These are phyloP conservation scores for Xylota segnis DNA, from an alignment of 2,888 invertebrate genomes.

Conservation along the genomic window DNA sequence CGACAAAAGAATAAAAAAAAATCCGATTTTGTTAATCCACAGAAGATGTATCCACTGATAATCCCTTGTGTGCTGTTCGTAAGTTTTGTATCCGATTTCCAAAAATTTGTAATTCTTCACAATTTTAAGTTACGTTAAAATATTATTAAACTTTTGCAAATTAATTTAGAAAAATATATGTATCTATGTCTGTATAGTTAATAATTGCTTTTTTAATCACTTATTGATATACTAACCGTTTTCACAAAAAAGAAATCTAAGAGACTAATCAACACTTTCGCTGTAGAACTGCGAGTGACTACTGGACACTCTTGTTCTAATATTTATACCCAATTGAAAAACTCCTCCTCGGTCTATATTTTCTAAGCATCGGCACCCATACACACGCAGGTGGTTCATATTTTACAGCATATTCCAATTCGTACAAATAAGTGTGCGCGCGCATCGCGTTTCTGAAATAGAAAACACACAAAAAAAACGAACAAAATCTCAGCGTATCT, in stretches of 20 bases:
- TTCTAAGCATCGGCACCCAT: constrained; percentile 72
- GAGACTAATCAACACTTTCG: constrained; percentile 84
- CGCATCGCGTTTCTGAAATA: constrained; percentile 71
- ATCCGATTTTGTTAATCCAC: constrained; percentile 64
- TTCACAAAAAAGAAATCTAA: constrained; percentile 80
- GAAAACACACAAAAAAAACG: constrained; percentile 60
- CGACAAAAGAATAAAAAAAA: constrained; percentile 52
- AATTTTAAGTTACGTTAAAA: constrained; percentile 55
- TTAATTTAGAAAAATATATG: constrained; percentile 18
- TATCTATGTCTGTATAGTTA: background rate
- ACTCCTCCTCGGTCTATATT: constrained; percentile 68
- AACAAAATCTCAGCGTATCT: constrained; percentile 30
- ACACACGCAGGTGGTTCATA: constrained; percentile 62
- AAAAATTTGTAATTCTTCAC: constrained; percentile 45
- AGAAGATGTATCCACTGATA: constrained; percentile 76
- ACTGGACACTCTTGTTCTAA: constrained; percentile 84
- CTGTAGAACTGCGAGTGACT: constrained; percentile 85
- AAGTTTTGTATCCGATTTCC: constrained; percentile 66
- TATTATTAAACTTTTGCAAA: constrained; percentile 24
- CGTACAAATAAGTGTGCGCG: constrained; percentile 49
- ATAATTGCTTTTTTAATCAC: constrained; percentile 18
- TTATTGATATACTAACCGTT: constrained; percentile 81
- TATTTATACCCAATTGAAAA: constrained; percentile 83
- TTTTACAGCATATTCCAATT: constrained; percentile 44
- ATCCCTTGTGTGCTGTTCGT: constrained; percentile 74